Evolutionary conservation across 2,113 vertebrate species (phyloP), one percentile per base, ranked within the genome.

Genomic region (Xiphias gladius): DNA sequence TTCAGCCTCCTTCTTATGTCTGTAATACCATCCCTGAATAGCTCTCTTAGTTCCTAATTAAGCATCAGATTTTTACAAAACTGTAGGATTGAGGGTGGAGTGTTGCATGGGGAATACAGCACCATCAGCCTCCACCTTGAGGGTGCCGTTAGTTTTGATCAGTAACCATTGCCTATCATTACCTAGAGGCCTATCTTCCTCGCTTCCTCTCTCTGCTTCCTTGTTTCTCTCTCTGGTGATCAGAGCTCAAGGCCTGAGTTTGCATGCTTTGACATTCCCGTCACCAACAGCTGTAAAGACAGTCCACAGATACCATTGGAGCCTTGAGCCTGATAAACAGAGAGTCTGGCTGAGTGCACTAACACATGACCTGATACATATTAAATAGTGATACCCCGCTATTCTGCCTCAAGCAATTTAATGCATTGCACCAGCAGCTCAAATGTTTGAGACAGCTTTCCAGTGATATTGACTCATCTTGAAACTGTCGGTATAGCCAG

Each of bases 261-360:
- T 12, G 48, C 0, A 1, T 58, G 22, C 69, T 71, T 81, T 52
- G 69, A 79, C 28, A 0, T 35, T 65, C 50, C 26, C 22, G 1
- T 55, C 37, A 22, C 28, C 62, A 77, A 55, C 5, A 6, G 22
- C 58, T 48, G 54, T 52, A 66, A 59, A 13, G 57, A 55, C 20
- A 30, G 28, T 55, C 58, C 46, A 26, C 54, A 8, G 41, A 81
- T 55, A 41, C 46, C 9, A 30, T 61, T 9, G 1, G 13, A 57
- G 77, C 48, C 39, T 65, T 65, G 7, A 63, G 28, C 24, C 55
- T 10, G 43, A 37, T 80, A 58, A 72, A 52, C 73, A 69, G 75
- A 75, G 52, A 59, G n/a, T 13, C 26, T 6, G 22, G 57, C 30
- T n/a, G 22, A 32, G 52, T 26, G 24, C 59, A 37, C 30, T 0